These are phyloP conservation scores for Saccostrea glomerata DNA, from an alignment of 1,140 invertebrate genomes.

Conservation along the genomic window DNA sequence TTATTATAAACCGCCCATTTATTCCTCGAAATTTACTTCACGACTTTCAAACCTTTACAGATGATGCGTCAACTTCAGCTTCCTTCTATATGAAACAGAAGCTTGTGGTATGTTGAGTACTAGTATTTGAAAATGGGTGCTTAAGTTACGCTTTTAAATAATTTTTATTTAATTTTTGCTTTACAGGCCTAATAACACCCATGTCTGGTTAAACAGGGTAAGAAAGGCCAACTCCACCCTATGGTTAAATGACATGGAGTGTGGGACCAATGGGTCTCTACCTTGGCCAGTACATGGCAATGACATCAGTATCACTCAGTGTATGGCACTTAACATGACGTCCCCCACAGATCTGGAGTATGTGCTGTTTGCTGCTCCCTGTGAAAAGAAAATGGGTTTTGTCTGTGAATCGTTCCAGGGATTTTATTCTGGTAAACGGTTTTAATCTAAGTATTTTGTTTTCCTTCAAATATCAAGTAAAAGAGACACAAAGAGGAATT, in stretches of 20 bases:
- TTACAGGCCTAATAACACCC: not conserved
- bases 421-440: not conserved
- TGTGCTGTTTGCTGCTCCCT: not conserved
- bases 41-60: no score
- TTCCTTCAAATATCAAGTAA: not conserved
- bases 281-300: not conserved
- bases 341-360: not conserved
- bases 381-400: conserved; percentile 4
- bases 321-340: conserved; percentile 3
- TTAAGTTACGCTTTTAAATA: no score
- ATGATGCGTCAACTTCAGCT: no score
- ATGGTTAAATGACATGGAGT: not conserved
- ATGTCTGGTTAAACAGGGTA: conserved; percentile 14
- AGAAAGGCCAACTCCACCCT: not conserved
- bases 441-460: not conserved
- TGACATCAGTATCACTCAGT: not conserved
- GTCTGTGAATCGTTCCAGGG: not conserved
- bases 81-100: no score
- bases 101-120: no score
- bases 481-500: no score
- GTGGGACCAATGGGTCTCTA: not conserved
- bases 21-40: no score
- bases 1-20: no score
- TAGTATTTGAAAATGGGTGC: no score
- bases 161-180: not conserved